These are phyloP conservation scores for Acanthopagrus latus DNA, from an alignment of 2,797 vertebrate species.

Conservation along the genomic window DNA sequence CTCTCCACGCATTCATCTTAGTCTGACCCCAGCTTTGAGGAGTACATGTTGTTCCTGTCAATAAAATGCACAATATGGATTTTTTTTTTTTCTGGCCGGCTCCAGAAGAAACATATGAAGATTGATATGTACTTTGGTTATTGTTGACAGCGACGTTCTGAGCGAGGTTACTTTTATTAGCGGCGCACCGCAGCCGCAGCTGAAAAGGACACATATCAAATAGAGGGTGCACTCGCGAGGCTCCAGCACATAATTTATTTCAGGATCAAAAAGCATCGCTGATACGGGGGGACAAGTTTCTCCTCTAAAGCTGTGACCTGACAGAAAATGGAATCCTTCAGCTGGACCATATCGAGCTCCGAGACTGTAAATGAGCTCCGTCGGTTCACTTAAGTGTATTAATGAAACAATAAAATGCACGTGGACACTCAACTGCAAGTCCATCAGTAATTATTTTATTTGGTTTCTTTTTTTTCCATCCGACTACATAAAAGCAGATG, in stretches of 20 bases:
- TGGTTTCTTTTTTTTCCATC: slow-evolving; percentile 34
- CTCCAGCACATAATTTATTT: slow-evolving; percentile 50
- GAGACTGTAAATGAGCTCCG: slow-evolving; percentile 46
- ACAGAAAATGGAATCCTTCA: slow-evolving; percentile 46
- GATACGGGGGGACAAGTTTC: slow-evolving; percentile 34
- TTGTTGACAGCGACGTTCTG: slow-evolving; percentile 63
- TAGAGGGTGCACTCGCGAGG: slow-evolving; percentile 42
- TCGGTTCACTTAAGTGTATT: slow-evolving; percentile 43
- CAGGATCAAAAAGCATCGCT: slow-evolving; percentile 29
- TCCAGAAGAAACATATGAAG: slow-evolving; percentile 58
- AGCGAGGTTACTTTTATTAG: slow-evolving; percentile 66
- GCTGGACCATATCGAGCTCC: slow-evolving; percentile 33
- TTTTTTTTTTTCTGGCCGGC: slow-evolving; percentile 35
- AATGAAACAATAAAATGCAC: slow-evolving; percentile 54
- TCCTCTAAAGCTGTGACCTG: slow-evolving; percentile 49
- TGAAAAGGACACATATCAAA: slow-evolving; percentile 46
- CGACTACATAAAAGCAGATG: slow-evolving; percentile 26
- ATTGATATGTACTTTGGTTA: slow-evolving; percentile 70
- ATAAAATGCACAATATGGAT: slow-evolving; percentile 75
- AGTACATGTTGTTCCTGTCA: slow-evolving; percentile 69
- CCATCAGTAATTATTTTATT: slow-evolving; percentile 50
- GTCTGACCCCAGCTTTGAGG: slow-evolving; percentile 56
- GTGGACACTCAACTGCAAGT: slow-evolving; percentile 23
- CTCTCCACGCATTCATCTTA: slow-evolving; percentile 63
- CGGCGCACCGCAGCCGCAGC: neutral